Conservation (phyloP, 2,113 vertebrate species). For the Gnathonemus longibarbis region DNA sequence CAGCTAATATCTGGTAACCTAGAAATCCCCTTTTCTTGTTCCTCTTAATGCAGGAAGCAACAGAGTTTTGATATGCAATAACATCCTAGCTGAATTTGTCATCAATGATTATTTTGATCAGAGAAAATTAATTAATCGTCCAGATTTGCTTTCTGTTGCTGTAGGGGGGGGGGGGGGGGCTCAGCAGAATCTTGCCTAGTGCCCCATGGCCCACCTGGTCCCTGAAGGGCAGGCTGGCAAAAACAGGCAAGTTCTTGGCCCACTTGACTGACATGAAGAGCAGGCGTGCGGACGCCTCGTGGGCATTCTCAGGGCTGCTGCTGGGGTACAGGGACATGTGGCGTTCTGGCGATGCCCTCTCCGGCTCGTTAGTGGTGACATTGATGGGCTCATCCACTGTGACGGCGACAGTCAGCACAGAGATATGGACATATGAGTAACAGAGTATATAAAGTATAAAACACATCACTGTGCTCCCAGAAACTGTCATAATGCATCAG, state of each 20-base stretch:
- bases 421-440: neutral
- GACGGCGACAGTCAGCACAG: slow-evolving; percentile 10
- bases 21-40: neutral
- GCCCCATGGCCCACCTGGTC: slow-evolving; percentile 72
- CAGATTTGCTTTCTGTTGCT: neutral
- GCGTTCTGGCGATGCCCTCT: slow-evolving; percentile 57
- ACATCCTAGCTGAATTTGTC: neutral
- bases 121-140: neutral
- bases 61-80: neutral
- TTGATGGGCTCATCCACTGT: slow-evolving; percentile 86
- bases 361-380: slow-evolving; percentile 82
- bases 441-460: neutral
- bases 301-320: slow-evolving; percentile 69
- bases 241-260: slow-evolving; percentile 93
- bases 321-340: slow-evolving; percentile 66
- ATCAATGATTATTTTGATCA: neutral
- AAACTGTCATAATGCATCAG: neutral
- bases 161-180: neutral
- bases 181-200: neutral
- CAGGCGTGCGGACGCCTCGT: slow-evolving; percentile 83
- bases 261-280: slow-evolving; percentile 98
- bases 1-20: neutral
- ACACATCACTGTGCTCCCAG: neutral
- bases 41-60: neutral
- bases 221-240: slow-evolving; percentile 90